phyloP scores from a whole-genome alignment of 2,113 vertebrate genomes.

The Petaurus breviceps region DNA sequence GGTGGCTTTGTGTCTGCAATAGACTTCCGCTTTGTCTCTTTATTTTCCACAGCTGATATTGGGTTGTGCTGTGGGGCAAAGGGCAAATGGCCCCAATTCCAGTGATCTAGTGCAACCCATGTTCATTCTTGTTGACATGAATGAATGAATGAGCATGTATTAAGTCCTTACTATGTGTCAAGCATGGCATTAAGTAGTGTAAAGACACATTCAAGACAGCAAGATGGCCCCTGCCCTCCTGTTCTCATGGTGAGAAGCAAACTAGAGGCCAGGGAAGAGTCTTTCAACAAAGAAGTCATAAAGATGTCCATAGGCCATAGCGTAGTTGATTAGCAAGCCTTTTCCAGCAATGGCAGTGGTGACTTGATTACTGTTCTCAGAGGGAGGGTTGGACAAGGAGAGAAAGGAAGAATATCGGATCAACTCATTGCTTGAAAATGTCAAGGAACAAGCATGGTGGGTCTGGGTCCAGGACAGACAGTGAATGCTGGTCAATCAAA shows the following conservation, averaged over 20 bases:
- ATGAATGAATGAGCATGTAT: not conserved
- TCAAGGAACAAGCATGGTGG: not conserved
- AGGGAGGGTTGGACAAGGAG: not conserved
- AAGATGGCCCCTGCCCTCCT: not conserved
- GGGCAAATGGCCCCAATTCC: slow-evolving; percentile 68
- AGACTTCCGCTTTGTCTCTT: slow-evolving; percentile 72
- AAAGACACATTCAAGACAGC: not conserved
- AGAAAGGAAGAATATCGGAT: not conserved
- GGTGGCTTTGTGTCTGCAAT: slow-evolving; percentile 64
- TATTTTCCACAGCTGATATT: slow-evolving; percentile 68
- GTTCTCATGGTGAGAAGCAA: not conserved
- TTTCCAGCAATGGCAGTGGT: not conserved
- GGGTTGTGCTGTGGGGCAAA: slow-evolving; percentile 58
- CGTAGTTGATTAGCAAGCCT: not conserved
- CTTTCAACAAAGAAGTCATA: not conserved
- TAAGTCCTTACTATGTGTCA: not conserved
- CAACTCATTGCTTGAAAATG: not conserved
- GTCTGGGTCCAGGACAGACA: not conserved
- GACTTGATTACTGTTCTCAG: not conserved
- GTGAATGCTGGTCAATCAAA: not conserved
- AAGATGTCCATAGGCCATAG: not conserved
- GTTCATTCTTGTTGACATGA: slow-evolving; percentile 70
- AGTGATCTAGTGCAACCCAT: slow-evolving; percentile 63
- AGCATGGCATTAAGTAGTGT: not conserved
- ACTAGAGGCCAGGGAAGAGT: not conserved